Conservation (phyloP, 2,113 vertebrate species). For the Chrysochloris asiatica region DNA sequence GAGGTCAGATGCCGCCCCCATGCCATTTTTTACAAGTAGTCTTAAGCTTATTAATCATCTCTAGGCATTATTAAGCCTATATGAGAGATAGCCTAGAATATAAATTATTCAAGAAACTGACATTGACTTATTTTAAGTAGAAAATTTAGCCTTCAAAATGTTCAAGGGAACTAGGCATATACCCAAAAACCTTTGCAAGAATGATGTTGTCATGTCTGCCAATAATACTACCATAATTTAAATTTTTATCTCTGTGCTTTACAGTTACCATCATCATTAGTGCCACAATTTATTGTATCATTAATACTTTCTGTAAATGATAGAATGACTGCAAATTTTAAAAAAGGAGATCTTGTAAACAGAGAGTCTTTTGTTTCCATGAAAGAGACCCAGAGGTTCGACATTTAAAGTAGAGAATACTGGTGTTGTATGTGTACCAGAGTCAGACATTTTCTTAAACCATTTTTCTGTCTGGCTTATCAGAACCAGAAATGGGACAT, state of each 20-base stretch:
- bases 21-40: no score
- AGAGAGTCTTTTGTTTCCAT: not conserved
- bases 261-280: constrained; percentile 11
- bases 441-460: not conserved
- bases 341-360: not conserved
- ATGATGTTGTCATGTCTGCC: not conserved
- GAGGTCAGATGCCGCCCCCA: no score
- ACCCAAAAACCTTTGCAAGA: not conserved
- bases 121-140: not conserved
- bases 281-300: not conserved
- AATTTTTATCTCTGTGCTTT: not conserved
- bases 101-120: not conserved
- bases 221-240: not conserved
- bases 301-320: constrained; percentile 9
- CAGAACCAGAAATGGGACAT: not conserved
- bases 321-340: not conserved
- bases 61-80: not conserved
- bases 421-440: no score
- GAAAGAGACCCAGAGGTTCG: not conserved
- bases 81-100: not conserved
- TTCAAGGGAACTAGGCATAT: not conserved
- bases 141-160: not conserved
- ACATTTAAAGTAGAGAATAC: not conserved
- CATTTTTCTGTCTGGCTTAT: constrained; percentile 1
- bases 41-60: not conserved